These are phyloP conservation scores for Ephestia elutella DNA, from an alignment of 1,140 invertebrate species.

Conservation along the genomic window DNA sequence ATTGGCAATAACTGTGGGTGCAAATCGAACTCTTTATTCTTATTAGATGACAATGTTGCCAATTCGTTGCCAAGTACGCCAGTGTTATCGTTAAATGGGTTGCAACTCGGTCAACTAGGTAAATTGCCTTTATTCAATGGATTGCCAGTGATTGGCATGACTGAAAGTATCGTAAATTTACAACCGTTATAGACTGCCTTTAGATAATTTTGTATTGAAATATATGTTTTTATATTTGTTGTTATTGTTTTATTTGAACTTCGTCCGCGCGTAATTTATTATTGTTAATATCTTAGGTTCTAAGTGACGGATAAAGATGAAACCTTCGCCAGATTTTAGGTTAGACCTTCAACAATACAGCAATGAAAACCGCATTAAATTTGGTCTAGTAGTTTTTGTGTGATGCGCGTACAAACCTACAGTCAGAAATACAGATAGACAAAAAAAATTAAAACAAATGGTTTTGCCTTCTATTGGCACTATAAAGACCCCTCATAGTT, in stretches of 20 bases:
- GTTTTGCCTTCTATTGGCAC: too few species aligned
- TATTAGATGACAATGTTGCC: slow-evolving; percentile 6
- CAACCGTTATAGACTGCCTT: slow-evolving; percentile 1
- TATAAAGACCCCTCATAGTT: too few species aligned
- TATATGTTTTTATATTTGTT: slow-evolving; percentile 6
- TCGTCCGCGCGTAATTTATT: too few species aligned
- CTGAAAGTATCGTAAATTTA: slow-evolving; percentile 17
- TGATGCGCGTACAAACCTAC: too few species aligned
- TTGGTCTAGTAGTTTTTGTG: too few species aligned
- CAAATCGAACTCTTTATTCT: neutral
- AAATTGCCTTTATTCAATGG: slow-evolving; percentile 23
- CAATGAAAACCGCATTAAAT: too few species aligned
- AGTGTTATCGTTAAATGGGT: slow-evolving; percentile 3
- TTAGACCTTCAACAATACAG: too few species aligned
- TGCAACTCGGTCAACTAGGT: slow-evolving; percentile 11
- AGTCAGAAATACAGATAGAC: too few species aligned
- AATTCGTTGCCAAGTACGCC: slow-evolving; percentile 9
- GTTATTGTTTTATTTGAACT: neutral
- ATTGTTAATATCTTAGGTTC: too few species aligned
- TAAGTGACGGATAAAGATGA: too few species aligned
- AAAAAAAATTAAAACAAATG: too few species aligned
- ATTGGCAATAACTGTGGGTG: slow-evolving; percentile 10
- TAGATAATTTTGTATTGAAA: neutral
- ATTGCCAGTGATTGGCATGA: slow-evolving; percentile 21
- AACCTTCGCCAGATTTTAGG: too few species aligned